Conservation (phyloP, 1,140 invertebrate species). For the Hypothenemus hampei region DNA sequence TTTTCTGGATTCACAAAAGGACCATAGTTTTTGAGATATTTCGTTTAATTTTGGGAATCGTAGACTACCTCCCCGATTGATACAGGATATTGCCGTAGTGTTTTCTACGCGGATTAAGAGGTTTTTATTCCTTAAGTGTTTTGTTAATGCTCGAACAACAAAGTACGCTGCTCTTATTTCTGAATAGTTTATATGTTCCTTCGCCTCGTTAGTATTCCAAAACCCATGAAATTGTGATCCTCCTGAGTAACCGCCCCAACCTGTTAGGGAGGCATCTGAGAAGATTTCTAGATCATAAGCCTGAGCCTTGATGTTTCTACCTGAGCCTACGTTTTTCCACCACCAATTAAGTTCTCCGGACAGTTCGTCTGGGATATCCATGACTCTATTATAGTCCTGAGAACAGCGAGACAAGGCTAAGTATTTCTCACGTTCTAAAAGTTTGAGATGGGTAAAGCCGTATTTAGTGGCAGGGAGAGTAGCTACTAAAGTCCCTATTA, state of each 20-base stretch:
- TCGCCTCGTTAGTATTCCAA: conserved; percentile 25
- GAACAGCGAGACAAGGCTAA: not conserved
- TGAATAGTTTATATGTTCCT: conserved; percentile 32
- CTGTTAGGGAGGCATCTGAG: conserved; percentile 34
- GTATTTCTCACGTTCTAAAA: not conserved
- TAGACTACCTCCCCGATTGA: too few relatives aligned
- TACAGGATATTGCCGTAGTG: too few relatives aligned
- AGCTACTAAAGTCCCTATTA: conserved; percentile 1
- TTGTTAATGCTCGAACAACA: not conserved
- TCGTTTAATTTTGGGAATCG: too few relatives aligned
- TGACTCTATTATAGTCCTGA: not conserved
- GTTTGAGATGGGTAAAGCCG: not conserved
- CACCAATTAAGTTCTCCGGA: conserved; percentile 1
- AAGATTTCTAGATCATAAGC: conserved; percentile 31
- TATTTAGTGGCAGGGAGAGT: conserved; percentile 1
- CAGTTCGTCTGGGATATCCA: not conserved
- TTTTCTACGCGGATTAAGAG: too few relatives aligned
- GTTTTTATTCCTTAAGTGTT: not conserved
- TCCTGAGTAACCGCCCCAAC: conserved; percentile 34
- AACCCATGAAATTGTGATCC: conserved; percentile 25
- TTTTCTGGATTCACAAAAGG: conserved; percentile 41
- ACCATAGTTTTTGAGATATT: conserved; percentile 23
- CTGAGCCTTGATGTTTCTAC: too few relatives aligned
- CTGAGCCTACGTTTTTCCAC: not conserved
- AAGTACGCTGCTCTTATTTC: conserved; percentile 30